A percentile compares a stretch with the other conserved stretches of the same genome.
These are phyloP conservation scores for Arctocebus calabarensis DNA, from an alignment of 2,797 vertebrate species.

Conservation along the genomic window DNA sequence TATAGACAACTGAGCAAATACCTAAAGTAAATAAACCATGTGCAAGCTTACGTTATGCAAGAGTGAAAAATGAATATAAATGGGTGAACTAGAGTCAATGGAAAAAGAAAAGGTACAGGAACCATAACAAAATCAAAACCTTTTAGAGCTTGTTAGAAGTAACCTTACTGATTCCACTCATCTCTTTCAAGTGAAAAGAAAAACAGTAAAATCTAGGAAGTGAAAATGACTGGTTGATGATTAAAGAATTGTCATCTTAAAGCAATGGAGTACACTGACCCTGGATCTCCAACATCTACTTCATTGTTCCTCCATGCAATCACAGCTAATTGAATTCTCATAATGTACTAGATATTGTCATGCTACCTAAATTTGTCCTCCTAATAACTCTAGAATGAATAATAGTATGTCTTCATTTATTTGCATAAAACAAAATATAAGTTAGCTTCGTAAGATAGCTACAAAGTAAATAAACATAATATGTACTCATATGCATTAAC, in stretches of 20 bases:
- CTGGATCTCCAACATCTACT: not conserved
- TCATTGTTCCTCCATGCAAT: not conserved
- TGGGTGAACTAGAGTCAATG: not conserved
- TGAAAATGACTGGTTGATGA: not conserved
- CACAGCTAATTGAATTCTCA: not conserved
- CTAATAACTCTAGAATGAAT: not conserved
- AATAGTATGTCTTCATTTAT: not conserved
- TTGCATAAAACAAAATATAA: not conserved
- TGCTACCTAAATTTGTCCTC: not conserved
- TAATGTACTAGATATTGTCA: not conserved
- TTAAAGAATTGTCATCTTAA: not conserved
- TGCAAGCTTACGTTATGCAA: not conserved
- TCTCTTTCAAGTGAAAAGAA: not conserved
- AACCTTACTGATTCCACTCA: not conserved
- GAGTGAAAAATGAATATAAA: not conserved
- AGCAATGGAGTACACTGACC: not conserved
- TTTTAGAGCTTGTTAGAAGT: not conserved
- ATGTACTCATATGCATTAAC: not conserved
- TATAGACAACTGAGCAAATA: constrained; percentile 57
- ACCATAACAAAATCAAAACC: not conserved
- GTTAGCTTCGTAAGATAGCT: not conserved
- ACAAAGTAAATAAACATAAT: not conserved
- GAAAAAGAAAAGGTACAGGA: not conserved
- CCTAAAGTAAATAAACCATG: not conserved
- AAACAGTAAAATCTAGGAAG: not conserved